phyloP scores from a whole-genome alignment of 2,113 vertebrate genomes.

The Candoia aspera region DNA sequence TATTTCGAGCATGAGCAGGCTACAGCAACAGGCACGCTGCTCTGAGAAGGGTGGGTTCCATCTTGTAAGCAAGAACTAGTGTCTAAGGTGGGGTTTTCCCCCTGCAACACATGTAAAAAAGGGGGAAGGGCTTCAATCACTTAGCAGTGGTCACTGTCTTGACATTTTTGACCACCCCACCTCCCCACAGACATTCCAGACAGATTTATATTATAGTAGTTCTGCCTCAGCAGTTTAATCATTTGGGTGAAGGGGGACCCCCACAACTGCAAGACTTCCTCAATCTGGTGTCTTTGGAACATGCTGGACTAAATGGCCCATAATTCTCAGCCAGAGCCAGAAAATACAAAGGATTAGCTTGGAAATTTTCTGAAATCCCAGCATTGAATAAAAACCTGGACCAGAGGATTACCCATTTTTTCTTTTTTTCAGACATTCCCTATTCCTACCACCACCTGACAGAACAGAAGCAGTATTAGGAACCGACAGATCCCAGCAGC shows the following conservation, averaged over 20 bases:
- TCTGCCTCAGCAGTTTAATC: background rate
- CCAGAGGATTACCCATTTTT: background rate
- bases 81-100: background rate
- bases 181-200: background rate
- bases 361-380: too few species aligned
- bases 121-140: background rate
- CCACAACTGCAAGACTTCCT: background rate
- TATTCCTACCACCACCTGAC: background rate
- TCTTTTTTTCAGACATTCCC: background rate
- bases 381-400: background rate
- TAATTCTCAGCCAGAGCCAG: background rate
- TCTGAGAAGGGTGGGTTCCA: background rate
- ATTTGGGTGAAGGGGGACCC: background rate
- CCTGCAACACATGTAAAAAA: background rate
- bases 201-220: background rate
- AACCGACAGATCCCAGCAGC: background rate
- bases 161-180: background rate
- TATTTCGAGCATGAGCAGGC: background rate
- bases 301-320: background rate
- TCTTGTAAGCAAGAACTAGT: background rate
- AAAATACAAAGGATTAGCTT: too few species aligned
- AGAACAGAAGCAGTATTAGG: background rate
- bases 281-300: background rate
- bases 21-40: background rate
- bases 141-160: background rate